Evolutionary conservation across 1,140 invertebrate genomes (phyloP), one percentile per base, ranked within the genome.

Genomic region (Drosophila funebris): DNA sequence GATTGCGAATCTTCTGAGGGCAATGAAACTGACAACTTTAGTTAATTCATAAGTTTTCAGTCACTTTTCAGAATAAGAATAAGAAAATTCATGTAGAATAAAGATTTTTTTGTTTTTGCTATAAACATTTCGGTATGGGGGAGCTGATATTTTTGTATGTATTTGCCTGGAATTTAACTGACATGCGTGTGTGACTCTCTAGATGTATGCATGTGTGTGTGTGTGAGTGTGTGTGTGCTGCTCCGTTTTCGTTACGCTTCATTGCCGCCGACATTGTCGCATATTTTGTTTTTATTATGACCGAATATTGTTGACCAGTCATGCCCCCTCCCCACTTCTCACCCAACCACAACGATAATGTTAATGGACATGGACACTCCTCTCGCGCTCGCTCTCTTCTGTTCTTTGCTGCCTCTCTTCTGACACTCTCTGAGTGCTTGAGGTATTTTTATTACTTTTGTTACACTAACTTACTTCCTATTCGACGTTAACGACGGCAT

Each of bases 401-500:
- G 46, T 53, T 43, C 44, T 31, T n/a, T 18, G 33, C 52, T 9
- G 29, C 29, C 56, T 67, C 57, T 48, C 64, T 52, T 43, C 37
- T 57, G 70, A 27, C 76, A 37, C 39, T 48, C 63, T 41, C 67
- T 53, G 44, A 48, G 62, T 53, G 57, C 31, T 57, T 52, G 39
- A 87, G 78, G 77, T 81, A 85, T 87, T 85, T 85, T 87, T 85
- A 87, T 85, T 60, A 75, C 82, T 72, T 87, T 76, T 87, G 82
- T 87, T 87, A 88, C 83, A 87, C 82, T 87, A 87, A 88, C 83
- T 87, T 75, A 87, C 83, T 87, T 87, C 82, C 78, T 82, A 82
- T 87, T 87, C 54, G 68, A 62, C 66, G 50, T 62, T 75, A 18
- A 60, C 53, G 33, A 31, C 39, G 48, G 39, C 60, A 33, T 39